phyloP scores from a whole-genome alignment of 2,113 vertebrate species.

The Perca flavescens region DNA sequence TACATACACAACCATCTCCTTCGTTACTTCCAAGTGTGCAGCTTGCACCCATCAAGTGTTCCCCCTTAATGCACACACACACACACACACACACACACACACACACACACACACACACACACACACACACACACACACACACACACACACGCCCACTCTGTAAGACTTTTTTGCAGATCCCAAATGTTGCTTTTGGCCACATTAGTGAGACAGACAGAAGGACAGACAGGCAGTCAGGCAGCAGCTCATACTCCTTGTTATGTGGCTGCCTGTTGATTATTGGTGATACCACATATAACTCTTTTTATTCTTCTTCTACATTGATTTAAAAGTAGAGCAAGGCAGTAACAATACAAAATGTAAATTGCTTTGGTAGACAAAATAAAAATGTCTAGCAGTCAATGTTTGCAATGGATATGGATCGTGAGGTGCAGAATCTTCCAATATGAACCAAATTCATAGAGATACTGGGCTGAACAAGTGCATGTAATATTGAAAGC shows the following conservation, averaged over 20 bases:
- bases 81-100: slow-evolving; percentile 7
- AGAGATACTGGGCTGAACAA: too few relatives aligned
- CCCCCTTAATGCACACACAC: slow-evolving; percentile 34
- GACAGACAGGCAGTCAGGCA: slow-evolving; percentile 57
- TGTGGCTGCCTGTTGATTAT: slow-evolving; percentile 47
- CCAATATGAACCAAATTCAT: too few relatives aligned
- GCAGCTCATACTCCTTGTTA: slow-evolving; percentile 41
- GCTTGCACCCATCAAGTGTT: slow-evolving; percentile 72
- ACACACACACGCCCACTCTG: slow-evolving; percentile 27
- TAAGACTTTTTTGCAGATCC: slow-evolving; percentile 62
- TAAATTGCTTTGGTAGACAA: not conserved
- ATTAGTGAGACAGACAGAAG: slow-evolving; percentile 71
- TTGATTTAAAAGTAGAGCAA: not conserved
- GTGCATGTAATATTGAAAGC: too few relatives aligned
- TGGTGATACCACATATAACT: slow-evolving; percentile 16
- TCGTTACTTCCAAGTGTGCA: slow-evolving; percentile 67
- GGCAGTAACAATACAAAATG: not conserved
- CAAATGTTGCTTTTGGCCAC: slow-evolving; percentile 75
- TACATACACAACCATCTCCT: slow-evolving; percentile 50
- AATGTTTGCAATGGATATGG: not conserved
- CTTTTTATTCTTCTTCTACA: not conserved
- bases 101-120: slow-evolving; percentile 16
- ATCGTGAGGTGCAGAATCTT: too few relatives aligned
- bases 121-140: slow-evolving; percentile 22
- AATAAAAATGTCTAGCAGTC: not conserved